These are phyloP conservation scores for Notocelia uddmanniana DNA, from an alignment of 2,888 invertebrate species.

Conservation along the genomic window DNA sequence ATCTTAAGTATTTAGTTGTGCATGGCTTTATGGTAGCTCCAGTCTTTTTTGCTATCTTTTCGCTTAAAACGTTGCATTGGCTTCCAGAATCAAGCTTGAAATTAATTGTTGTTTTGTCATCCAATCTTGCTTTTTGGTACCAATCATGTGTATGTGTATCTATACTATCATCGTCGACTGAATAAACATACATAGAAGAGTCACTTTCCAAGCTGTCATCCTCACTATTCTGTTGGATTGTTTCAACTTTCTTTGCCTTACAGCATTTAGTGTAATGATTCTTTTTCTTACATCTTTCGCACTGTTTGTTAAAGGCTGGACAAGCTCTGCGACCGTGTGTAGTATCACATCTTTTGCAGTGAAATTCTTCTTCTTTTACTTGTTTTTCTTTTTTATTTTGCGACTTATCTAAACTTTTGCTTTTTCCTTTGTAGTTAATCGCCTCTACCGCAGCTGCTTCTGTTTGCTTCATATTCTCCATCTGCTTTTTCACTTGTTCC, in stretches of 20 bases:
- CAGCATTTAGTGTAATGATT: no score
- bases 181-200: background rate
- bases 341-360: no score
- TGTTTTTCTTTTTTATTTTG: no score
- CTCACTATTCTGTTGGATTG: no score
- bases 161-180: slow-evolving; percentile 14
- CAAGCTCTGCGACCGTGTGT: no score
- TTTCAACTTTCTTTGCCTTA: no score
- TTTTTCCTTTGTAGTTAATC: no score
- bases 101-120: slow-evolving; percentile 1
- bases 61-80: slow-evolving; percentile 35
- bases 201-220: background rate
- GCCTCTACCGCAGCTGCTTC: background rate
- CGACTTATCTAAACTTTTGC: no score
- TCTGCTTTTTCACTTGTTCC: slow-evolving; percentile 7
- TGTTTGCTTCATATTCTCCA: slow-evolving; percentile 8
- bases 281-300: no score
- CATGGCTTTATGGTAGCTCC: slow-evolving; percentile 4
- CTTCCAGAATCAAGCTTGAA: slow-evolving; percentile 41
- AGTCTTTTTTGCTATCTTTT: slow-evolving; percentile 1
- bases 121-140: slow-evolving; percentile 23
- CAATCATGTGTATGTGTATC: no score
- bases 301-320: no score
- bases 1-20: slow-evolving; percentile 26
- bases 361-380: no score